Base-by-base conservation (phyloP, 2,888 invertebrate species). In the Yponomeuta cagnagella region DNA sequence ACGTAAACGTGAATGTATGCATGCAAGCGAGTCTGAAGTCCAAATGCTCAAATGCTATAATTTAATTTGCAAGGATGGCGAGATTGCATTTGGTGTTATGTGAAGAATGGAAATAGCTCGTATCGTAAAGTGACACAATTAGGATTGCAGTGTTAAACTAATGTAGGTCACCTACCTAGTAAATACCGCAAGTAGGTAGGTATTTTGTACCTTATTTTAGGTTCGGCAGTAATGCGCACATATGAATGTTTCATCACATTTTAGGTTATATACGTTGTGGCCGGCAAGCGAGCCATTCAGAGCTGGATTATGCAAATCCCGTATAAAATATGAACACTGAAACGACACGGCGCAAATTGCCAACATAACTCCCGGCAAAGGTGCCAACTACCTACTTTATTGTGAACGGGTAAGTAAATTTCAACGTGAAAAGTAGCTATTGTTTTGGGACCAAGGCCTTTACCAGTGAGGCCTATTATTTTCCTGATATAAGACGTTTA, bases 271-370 rank as follows among this genome's bases (percentile, higher is more conserved):
- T 1, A 65, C 2, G 65, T 10, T 12, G 37, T 48, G 68, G 23
- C 43, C 43, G 37, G 68, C 48, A 30, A 10, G 37, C 37, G 68
- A n/a, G 43, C 43, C 30, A 52, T 10, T 67, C 48, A 8, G n/a
- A 31, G 52, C 31, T 15, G 68, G 68, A 63, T 71, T 71, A 71
- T 68, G 71, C 37, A 68, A 68, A 71, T 71, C 68, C 58, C 37
- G 12, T n/a, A 63, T 71, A 68, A 68, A 68, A 63, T 71, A 71
- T 68, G 71, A 68, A 68, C 67, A 52, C 31, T 48, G 58, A 48
- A 67, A 68, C 23, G 68, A 48, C 68, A 68, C 48, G 68, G 68
- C 48, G 37, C 23, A 48, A 43, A 48, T 43, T 23, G n/a, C 33
- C 30, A n/a, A 67, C n/a, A 43, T 33, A 10, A 33, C 33, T 23